Conservation (phyloP, 2,888 invertebrate species). For the Epirrita christyi region DNA sequence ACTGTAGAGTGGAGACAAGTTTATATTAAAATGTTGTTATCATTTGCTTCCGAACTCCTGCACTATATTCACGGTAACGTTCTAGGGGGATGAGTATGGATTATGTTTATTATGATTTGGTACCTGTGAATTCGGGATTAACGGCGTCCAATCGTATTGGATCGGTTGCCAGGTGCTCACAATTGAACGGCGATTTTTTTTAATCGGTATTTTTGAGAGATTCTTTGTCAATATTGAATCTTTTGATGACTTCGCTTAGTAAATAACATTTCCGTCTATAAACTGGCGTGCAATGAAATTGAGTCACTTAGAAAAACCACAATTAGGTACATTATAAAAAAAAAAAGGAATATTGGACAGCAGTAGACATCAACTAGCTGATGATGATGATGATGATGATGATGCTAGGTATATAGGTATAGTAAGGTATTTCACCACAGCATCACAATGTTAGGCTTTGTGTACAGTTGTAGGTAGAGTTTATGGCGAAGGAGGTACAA, state of each 20-base stretch:
- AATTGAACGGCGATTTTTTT: constrained; percentile 10
- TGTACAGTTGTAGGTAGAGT: background rate
- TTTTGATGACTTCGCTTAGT: too few species aligned
- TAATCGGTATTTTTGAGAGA: background rate
- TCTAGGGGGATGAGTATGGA: constrained; percentile 31
- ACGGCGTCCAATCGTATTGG: constrained; percentile 28
- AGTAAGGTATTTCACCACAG: background rate
- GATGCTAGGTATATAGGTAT: too few species aligned
- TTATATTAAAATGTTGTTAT: background rate
- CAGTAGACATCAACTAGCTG: too few species aligned
- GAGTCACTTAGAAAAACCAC: too few species aligned
- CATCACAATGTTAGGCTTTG: background rate
- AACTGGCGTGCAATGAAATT: too few species aligned
- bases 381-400: too few species aligned
- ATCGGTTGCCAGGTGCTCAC: constrained; percentile 21
- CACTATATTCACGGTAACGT: constrained; percentile 28
- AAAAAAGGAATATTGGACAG: too few species aligned
- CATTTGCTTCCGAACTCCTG: constrained; percentile 13
- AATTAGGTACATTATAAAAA: too few species aligned
- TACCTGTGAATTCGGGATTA: constrained; percentile 35
- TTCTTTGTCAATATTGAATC: too few species aligned
- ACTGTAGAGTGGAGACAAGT: too few species aligned
- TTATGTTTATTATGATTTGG: constrained; percentile 40
- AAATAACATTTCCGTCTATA: too few species aligned
- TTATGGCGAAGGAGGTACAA: background rate